These are phyloP conservation scores for Peromyscus attwateri DNA, from an alignment of 2,797 vertebrate genomes.

Conservation along the genomic window DNA sequence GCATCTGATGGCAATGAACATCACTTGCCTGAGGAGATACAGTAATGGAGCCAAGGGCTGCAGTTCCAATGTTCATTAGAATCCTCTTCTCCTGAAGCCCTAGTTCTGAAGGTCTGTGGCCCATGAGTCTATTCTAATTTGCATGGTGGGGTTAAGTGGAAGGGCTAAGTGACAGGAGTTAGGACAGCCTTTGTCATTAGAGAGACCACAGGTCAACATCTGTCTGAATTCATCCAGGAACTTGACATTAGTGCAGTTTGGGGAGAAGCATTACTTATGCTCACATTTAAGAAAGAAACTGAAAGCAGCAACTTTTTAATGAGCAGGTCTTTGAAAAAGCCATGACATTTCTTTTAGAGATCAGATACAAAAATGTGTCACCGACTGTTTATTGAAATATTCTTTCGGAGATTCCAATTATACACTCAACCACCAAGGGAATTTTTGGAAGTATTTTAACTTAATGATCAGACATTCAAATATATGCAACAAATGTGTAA, in stretches of 20 bases:
- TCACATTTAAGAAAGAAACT: constrained; percentile 52
- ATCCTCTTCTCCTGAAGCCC: constrained; percentile 68
- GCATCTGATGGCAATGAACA: constrained; percentile 49
- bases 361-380: constrained; percentile 66
- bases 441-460: constrained; percentile 82
- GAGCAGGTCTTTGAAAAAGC: constrained; percentile 75
- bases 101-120: constrained; percentile 62
- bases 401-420: constrained; percentile 82
- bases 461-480: constrained; percentile 86
- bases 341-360: constrained; percentile 75
- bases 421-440: constrained; percentile 72
- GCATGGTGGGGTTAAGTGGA: constrained; percentile 72
- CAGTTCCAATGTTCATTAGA: constrained; percentile 78
- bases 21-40: constrained; percentile 54
- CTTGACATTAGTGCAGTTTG: constrained; percentile 63
- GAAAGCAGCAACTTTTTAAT: constrained; percentile 77
- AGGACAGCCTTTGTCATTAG: constrained; percentile 66
- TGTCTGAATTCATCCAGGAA: constrained; percentile 41
- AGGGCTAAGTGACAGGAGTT: constrained; percentile 73
- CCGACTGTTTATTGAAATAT: constrained; percentile 81
- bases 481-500: constrained; percentile 83
- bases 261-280: constrained; percentile 54
- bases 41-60: constrained; percentile 57
- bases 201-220: constrained; percentile 73
- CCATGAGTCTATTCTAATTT: constrained; percentile 76